Evolutionary conservation across 2,888 invertebrate genomes (phyloP).

Genomic region (Philopedon plagiatum): DNA sequence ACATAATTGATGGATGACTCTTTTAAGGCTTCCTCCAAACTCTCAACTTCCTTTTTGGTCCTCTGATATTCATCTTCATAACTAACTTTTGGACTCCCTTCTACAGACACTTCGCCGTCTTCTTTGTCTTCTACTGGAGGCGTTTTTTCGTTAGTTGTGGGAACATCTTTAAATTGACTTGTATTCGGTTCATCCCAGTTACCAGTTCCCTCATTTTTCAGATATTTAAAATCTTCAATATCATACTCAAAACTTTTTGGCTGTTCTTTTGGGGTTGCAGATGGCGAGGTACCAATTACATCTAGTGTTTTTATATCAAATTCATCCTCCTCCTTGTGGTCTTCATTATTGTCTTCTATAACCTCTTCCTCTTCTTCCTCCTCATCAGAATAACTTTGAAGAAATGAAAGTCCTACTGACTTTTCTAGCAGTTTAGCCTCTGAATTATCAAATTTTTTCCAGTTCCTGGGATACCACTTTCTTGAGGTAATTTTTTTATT

Average conservation of each 20-base stretch:
- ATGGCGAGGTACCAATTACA: neutral
- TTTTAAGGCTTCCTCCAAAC: conserved; percentile 23
- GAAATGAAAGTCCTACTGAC: conserved; percentile 64
- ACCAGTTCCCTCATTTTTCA: neutral
- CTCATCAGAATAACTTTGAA: conserved; percentile 64
- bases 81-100: conserved; percentile 1
- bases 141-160: neutral
- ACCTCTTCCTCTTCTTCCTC: conserved; percentile 59
- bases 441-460: conserved; percentile 56
- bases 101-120: conserved; percentile 13
- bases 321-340: neutral
- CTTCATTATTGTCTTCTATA: conserved; percentile 27
- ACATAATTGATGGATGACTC: conserved; percentile 8
- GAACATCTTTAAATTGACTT: neutral
- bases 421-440: conserved; percentile 63
- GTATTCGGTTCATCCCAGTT: conserved; percentile 1
- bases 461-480: conserved; percentile 62
- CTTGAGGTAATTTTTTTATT: conserved; percentile 45
- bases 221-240: neutral
- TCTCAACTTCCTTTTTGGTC: conserved; percentile 33
- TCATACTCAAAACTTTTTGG: neutral
- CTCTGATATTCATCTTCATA: conserved; percentile 31
- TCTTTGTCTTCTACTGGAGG: conserved; percentile 31
- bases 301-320: neutral
- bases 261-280: conserved; percentile 9